Conservation (phyloP, 2,797 vertebrate genomes). For the Mus caroli region DNA sequence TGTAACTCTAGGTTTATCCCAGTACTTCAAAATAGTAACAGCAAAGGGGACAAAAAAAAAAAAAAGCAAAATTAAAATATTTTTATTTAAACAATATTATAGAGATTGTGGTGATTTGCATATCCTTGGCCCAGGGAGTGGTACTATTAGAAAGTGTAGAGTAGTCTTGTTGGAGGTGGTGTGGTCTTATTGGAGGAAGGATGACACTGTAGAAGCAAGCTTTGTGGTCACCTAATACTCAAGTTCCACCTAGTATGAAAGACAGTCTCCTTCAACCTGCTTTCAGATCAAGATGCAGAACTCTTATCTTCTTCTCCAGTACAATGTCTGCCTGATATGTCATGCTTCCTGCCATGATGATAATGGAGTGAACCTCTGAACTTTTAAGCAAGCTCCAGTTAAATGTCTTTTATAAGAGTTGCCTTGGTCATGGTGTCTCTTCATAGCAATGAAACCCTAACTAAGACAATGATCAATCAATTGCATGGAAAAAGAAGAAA, state of each 20-base stretch:
- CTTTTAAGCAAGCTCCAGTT: not conserved
- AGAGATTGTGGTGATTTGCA: not conserved
- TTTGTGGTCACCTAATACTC: not conserved
- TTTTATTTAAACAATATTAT: not conserved
- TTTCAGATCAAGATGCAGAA: not conserved
- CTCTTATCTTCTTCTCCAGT: not conserved
- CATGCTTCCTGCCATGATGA: not conserved
- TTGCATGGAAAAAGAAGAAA: not conserved
- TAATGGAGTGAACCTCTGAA: not conserved
- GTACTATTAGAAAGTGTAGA: not conserved
- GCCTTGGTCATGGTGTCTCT: not conserved
- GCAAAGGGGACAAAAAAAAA: not conserved
- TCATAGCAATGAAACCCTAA: not conserved
- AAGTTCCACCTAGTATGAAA: not conserved
- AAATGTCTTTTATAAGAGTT: not conserved
- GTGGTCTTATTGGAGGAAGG: not conserved
- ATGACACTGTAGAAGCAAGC: not conserved
- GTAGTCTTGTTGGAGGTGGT: too few species aligned
- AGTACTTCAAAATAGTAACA: not conserved
- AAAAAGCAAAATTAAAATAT: constrained; percentile 31
- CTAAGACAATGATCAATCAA: not conserved
- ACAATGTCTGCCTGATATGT: not conserved
- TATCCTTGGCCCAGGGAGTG: not conserved
- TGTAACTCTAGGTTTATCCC: not conserved
- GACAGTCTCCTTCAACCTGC: not conserved